Evolutionary conservation across 1,140 invertebrate genomes (phyloP), one percentile per base, ranked within the genome.

Genomic region (Chionoecetes opilio): DNA sequence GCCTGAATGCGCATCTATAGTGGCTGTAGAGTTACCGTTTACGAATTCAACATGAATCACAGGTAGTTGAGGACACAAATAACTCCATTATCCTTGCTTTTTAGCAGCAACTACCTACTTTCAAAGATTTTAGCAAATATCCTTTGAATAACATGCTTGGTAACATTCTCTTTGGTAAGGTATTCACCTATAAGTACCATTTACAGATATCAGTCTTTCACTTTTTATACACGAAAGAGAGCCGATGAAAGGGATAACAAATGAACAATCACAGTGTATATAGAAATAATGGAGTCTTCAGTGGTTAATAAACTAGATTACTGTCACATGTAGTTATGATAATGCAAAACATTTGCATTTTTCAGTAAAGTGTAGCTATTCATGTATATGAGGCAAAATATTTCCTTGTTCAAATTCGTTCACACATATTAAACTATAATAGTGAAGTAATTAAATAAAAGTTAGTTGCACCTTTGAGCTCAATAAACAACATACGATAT

Each of bases 21-120:
- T 46, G 94, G 89, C 90, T 95, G 90, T 95, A 87, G 92, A 92
- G 90, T 91, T 95, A 95, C 75, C 89, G 94, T 92, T 92, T 92
- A 95, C 89, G 82, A 38, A 92, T 86, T 92, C 88, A 95, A 31
- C 84, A 84, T 63, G 94, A 87, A 85, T 92, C 84, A 95, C 90
- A 95, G 82, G 94, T 92, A 92, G 94, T 95, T 95, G 75, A 92
- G 89, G 53, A 87, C 84, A 92, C 90, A 92, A 95, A 87, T 91
- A 92, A 87, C 86, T 87, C 90, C 89, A 95, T 95, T 95, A 91
- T 95, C 32, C 84, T 8, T 38, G 82, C 82, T 87, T 82, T 92
- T 92, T 95, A 84, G 32, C 75, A 85, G 2, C 41, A 92, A 92
- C 84, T 53, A 82, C 91, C 41, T 37, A 46, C 8, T 38, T 95